Evolutionary conservation across 2,888 invertebrate species (phyloP).

Genomic region (Ochropleura plecta): DNA sequence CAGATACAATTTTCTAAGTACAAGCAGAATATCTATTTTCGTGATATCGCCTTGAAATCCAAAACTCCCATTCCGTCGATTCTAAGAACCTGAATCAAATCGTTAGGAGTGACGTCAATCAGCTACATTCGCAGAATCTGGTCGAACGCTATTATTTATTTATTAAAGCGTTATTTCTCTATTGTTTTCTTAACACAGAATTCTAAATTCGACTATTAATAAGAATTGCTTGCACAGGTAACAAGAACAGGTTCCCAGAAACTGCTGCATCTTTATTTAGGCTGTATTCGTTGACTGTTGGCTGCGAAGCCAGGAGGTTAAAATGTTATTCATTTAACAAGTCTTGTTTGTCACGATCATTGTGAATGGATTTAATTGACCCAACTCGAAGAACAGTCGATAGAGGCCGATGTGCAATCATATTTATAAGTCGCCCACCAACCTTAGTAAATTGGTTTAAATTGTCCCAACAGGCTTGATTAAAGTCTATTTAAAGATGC

Average conservation of each 20-base stretch:
- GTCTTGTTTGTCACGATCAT: slow-evolving; percentile 43
- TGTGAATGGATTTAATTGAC: slow-evolving; percentile 76
- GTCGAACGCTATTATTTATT: slow-evolving; percentile 69
- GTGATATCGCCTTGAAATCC: slow-evolving; percentile 73
- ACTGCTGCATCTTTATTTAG: slow-evolving; percentile 11
- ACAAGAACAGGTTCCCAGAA: slow-evolving; percentile 20
- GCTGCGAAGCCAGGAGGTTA: slow-evolving; percentile 47
- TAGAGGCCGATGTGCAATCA: slow-evolving; percentile 73
- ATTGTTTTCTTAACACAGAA: slow-evolving; percentile 67
- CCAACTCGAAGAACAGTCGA: slow-evolving; percentile 73
- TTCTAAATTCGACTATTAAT: slow-evolving; percentile 33
- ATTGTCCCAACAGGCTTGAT: slow-evolving; percentile 83
- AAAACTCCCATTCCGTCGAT: slow-evolving; percentile 74
- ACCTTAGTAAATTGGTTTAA: slow-evolving; percentile 82
- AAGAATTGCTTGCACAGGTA: slow-evolving; percentile 29
- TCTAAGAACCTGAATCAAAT: slow-evolving; percentile 78
- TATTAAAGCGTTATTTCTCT: slow-evolving; percentile 67
- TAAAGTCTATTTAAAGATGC: slow-evolving; percentile 78
- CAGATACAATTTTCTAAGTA: slow-evolving; percentile 53
- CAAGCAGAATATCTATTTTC: slow-evolving; percentile 72
- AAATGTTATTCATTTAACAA: slow-evolving; percentile 49
- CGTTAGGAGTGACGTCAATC: slow-evolving; percentile 82
- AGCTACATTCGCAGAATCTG: slow-evolving; percentile 75
- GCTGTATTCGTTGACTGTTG: slow-evolving; percentile 5
- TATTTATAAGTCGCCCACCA: slow-evolving; percentile 79